These are phyloP conservation scores for Xiphophorus hellerii DNA, from an alignment of 2,113 vertebrate species.

Conservation along the genomic window DNA sequence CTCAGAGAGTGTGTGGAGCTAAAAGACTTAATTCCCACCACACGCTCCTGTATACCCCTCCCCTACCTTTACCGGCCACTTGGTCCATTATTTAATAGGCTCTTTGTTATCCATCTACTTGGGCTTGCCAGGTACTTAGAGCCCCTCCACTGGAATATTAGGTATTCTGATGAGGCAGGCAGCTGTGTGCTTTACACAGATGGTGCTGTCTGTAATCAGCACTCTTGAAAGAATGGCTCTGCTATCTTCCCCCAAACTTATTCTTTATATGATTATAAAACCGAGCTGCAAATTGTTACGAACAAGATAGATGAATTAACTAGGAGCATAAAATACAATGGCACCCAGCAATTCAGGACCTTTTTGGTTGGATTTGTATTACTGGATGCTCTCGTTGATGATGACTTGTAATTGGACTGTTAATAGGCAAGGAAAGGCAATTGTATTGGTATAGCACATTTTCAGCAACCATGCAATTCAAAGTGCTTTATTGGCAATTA, in stretches of 20 bases:
- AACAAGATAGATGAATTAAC: slow-evolving; percentile 73
- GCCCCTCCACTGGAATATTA: slow-evolving; percentile 72
- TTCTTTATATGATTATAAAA: slow-evolving; percentile 73
- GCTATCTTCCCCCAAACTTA: slow-evolving; percentile 68
- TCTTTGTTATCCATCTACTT: slow-evolving; percentile 78
- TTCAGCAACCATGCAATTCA: no score
- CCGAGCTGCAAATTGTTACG: slow-evolving; percentile 70
- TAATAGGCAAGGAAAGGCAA: slow-evolving; percentile 18
- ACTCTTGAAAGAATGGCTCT: slow-evolving; percentile 67
- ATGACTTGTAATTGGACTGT: slow-evolving; percentile 47
- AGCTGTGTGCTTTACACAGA: slow-evolving; percentile 72
- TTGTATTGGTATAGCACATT: no score
- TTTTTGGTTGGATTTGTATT: slow-evolving; percentile 67
- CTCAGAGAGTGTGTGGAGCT: slow-evolving; percentile 69
- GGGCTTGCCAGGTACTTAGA: slow-evolving; percentile 76
- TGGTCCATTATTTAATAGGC: slow-evolving; percentile 77
- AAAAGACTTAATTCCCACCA: slow-evolving; percentile 73
- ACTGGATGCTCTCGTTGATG: slow-evolving; percentile 67
- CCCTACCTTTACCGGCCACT: slow-evolving; percentile 70
- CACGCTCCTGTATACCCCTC: slow-evolving; percentile 56
- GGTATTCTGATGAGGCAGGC: slow-evolving; percentile 74
- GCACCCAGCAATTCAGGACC: slow-evolving; percentile 60
- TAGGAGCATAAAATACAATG: slow-evolving; percentile 64
- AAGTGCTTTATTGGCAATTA: slow-evolving; percentile 32
- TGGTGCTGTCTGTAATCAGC: slow-evolving; percentile 70